Evolutionary conservation across 2,888 invertebrate genomes (phyloP), one percentile per base, ranked within the genome.

Genomic region (Phyllotreta striolata): DNA sequence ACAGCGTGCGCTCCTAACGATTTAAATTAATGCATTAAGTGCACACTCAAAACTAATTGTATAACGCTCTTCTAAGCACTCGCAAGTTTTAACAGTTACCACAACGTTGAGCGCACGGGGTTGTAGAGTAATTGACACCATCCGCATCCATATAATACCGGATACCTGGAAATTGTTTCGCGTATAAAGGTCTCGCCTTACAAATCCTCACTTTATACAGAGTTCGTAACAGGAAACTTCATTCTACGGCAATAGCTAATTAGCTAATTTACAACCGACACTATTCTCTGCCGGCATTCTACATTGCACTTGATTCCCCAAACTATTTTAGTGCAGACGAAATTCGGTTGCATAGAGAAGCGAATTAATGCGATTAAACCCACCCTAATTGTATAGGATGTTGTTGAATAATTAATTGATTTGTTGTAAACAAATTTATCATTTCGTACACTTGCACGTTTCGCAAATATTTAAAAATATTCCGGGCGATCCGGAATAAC

Each of bases 191-290:
- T 49, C 49, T 49, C 54, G 39, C 54, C 40, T 54, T 54, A 54
- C 54, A 54, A 54, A 54, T 54, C 40, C 54, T 40, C 54, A 54
- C 54, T 54, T 54, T 39, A 24, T 24, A 24, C 24, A 9, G 40
- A 54, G 54, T 54, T 54, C 54, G 54, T 54, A 54, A 54, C 54
- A 14, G 7, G 54, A 54, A 54, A 54, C 54, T 54, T 54, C 54
- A 54, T 54, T 54, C 40, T 54, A 10, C 12, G 35, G 40, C 54
- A 40, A 54, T 54, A 40, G 40, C 39, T 54, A 54, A 54, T 54
- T 54, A 54, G 39, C 14, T 40, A 54, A 54, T 54, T 54, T 54
- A 54, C 54, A 54, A 54, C 14, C 40, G 40, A 54, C 39, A 49
- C 47, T 24, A 4, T 24, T 24, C 24, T 24, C 24, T 24, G 24